Evolutionary conservation across 1,140 invertebrate species (phyloP).

Genomic region (Drepana arcuata): DNA sequence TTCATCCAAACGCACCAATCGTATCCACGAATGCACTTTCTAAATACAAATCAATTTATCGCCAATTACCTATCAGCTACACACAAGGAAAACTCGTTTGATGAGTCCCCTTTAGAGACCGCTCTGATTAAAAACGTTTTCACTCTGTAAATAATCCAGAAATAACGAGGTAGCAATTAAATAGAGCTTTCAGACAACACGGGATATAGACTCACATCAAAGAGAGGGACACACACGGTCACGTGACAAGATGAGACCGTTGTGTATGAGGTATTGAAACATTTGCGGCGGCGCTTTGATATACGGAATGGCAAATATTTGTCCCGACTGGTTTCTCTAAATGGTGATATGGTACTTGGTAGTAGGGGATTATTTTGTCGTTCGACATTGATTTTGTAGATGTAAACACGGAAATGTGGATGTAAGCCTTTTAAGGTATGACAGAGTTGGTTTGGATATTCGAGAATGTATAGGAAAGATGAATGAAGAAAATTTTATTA

Average conservation of each 20-base stretch:
- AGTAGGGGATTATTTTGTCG: no score
- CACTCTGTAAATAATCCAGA: constrained; percentile 64
- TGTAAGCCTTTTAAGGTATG: no score
- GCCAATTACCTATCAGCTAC: constrained; percentile 46
- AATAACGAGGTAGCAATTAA: constrained; percentile 68
- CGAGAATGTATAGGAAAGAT: no score
- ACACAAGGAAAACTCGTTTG: constrained; percentile 44
- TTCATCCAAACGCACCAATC: no score
- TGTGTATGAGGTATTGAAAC: constrained; percentile 3
- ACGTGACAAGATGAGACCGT: constrained; percentile 24
- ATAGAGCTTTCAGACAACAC: constrained; percentile 62
- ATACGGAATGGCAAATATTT: constrained; percentile 11
- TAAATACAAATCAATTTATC: constrained; percentile 28
- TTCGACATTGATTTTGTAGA: no score
- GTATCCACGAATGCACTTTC: no score
- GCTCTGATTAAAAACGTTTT: constrained; percentile 34
- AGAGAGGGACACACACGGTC: constrained; percentile 25
- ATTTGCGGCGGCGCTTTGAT: constrained; percentile 4
- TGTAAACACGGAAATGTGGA: no score
- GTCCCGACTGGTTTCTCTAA: constrained; percentile 7
- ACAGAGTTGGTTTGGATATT: no score
- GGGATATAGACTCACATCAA: constrained; percentile 37
- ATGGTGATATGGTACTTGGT: no score
- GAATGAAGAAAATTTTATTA: no score
- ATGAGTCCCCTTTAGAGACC: constrained; percentile 25